Conservation (phyloP, 2,797 vertebrate species). For the Zenarchopterus dispar region DNA sequence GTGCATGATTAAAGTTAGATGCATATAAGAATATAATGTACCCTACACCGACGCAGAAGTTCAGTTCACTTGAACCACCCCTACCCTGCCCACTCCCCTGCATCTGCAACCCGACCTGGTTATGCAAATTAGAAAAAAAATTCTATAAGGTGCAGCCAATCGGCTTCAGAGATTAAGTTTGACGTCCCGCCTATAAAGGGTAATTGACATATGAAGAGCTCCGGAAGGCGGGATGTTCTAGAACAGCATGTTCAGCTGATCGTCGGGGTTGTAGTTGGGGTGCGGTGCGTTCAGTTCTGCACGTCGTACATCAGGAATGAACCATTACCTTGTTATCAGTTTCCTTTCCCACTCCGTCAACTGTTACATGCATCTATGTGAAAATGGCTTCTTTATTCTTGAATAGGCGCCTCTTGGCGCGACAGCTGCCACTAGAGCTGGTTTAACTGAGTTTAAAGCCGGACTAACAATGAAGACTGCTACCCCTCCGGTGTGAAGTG, state of each 20-base stretch:
- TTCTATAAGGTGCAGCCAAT: slow-evolving; percentile 68
- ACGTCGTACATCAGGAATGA: slow-evolving; percentile 93
- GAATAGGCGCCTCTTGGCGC: neutral
- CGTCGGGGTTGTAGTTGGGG: slow-evolving; percentile 83
- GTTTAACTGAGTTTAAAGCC: neutral
- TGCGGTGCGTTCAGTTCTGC: slow-evolving; percentile 96
- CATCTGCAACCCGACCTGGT: slow-evolving; percentile 84
- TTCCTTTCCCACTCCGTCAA: slow-evolving; percentile 16
- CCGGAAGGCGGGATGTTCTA: slow-evolving; percentile 20
- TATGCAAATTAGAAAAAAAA: slow-evolving; percentile 78
- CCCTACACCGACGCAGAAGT: slow-evolving; percentile 77
- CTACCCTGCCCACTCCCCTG: slow-evolving; percentile 83
- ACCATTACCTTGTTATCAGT: slow-evolving; percentile 79
- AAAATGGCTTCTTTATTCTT: neutral
- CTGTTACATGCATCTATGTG: neutral
- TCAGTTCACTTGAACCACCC: slow-evolving; percentile 80
- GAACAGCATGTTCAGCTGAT: slow-evolving; percentile 27
- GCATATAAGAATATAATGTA: slow-evolving; percentile 62
- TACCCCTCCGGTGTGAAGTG: slow-evolving; percentile 76
- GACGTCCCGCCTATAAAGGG: slow-evolving; percentile 40
- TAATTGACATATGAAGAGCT: slow-evolving; percentile 60
- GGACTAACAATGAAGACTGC: slow-evolving; percentile 29
- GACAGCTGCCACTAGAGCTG: neutral
- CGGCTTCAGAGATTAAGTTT: accelerated
- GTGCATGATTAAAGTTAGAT: slow-evolving; percentile 67